A percentile compares a stretch with the other conserved stretches of the same genome.
Evolutionary conservation across 1,140 invertebrate species (phyloP).

Genomic region (Drosophila ironensis): DNA sequence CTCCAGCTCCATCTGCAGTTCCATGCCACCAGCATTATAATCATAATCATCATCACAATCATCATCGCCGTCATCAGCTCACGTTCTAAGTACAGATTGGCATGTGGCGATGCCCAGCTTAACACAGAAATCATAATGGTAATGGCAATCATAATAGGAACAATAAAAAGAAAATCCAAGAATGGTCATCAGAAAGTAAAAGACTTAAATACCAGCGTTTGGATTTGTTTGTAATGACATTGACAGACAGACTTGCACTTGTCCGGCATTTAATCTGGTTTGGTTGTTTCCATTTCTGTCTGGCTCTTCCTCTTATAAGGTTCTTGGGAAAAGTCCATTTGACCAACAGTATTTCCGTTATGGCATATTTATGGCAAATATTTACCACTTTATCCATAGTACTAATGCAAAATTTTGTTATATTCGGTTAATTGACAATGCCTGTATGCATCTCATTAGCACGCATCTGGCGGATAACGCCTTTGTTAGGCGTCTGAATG

Average conservation of each 20-base stretch:
- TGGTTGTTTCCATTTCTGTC: constrained; percentile 24
- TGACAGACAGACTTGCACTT: constrained; percentile 41
- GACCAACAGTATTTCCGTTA: neutral
- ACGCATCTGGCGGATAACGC: too few species aligned
- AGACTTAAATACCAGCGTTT: constrained; percentile 40
- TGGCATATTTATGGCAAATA: neutral
- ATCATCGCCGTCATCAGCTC: constrained; percentile 42
- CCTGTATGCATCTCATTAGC: too few species aligned
- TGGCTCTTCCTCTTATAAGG: neutral
- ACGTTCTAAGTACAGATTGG: constrained; percentile 71
- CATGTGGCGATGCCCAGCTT: constrained; percentile 54
- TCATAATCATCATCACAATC: constrained; percentile 1
- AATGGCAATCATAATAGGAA: constrained; percentile 67
- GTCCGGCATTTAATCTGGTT: constrained; percentile 35
- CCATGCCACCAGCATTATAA: neutral
- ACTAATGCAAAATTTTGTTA: too few species aligned
- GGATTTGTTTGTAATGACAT: constrained; percentile 41
- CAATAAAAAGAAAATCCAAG: constrained; percentile 49
- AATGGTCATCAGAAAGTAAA: constrained; percentile 57
- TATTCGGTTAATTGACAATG: too few species aligned
- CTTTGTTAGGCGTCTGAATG: neutral
- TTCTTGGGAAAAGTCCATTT: neutral
- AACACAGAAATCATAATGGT: constrained; percentile 76
- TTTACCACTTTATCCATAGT: too few species aligned
- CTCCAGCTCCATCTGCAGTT: neutral